These are phyloP conservation scores for Vanessa tameamea DNA, from an alignment of 1,140 invertebrate species.

Conservation along the genomic window DNA sequence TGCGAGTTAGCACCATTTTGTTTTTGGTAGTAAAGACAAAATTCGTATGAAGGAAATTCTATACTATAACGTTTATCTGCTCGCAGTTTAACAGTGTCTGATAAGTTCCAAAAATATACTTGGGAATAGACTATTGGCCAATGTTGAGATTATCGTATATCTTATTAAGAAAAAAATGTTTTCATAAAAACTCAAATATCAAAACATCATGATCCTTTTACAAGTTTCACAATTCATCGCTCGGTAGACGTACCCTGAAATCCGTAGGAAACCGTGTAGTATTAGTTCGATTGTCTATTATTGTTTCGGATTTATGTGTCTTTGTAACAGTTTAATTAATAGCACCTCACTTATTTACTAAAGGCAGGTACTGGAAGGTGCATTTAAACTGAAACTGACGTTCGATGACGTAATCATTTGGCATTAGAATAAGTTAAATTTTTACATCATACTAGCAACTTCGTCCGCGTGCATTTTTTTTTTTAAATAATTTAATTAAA, in stretches of 20 bases:
- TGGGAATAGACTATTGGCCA: too few relatives aligned
- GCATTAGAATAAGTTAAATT: too few relatives aligned
- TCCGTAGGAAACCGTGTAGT: slow-evolving; percentile 22
- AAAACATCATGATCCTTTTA: slow-evolving; percentile 15
- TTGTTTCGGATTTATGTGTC: slow-evolving; percentile 19
- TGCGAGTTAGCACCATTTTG: background rate
- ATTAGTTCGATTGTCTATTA: slow-evolving; percentile 29
- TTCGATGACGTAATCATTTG: too few relatives aligned
- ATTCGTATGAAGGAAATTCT: background rate
- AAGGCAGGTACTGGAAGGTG: background rate
- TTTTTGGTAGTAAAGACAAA: background rate
- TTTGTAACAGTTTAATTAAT: background rate
- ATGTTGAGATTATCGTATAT: too few relatives aligned
- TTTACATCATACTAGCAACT: too few relatives aligned
- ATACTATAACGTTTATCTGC: too few relatives aligned
- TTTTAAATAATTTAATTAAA: too few relatives aligned
- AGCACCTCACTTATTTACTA: background rate
- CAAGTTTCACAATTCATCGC: slow-evolving; percentile 24
- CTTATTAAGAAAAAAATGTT: too few relatives aligned
- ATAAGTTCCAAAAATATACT: too few relatives aligned
- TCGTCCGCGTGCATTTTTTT: too few relatives aligned
- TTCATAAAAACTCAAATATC: slow-evolving; percentile 23
- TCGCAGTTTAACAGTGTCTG: too few relatives aligned
- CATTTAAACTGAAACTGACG: too few relatives aligned
- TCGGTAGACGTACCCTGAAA: slow-evolving; percentile 27